These are phyloP conservation scores for Melikaiella ostensackeni DNA, from an alignment of 2,888 invertebrate species.

Conservation along the genomic window DNA sequence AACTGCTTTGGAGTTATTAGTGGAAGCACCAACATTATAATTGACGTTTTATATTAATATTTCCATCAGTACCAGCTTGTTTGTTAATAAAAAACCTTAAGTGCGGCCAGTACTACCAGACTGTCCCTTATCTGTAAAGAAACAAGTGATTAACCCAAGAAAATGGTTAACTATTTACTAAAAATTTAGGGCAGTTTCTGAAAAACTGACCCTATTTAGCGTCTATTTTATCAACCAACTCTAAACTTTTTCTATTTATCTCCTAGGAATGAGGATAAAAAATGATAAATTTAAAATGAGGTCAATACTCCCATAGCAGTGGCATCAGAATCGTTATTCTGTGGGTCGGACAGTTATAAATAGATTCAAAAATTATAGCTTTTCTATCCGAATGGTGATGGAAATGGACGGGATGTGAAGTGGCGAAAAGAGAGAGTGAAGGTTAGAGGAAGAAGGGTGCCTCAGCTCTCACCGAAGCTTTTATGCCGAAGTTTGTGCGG, in stretches of 20 bases:
- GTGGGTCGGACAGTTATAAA: slow-evolving; percentile 66
- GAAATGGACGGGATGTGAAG: slow-evolving; percentile 51
- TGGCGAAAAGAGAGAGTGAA: slow-evolving; percentile 41
- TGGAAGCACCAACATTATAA: no score
- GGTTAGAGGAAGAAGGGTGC: slow-evolving; percentile 44
- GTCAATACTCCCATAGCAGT: slow-evolving; percentile 24
- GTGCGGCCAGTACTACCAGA: no score
- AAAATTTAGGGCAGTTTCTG: no score
- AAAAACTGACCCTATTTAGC: no score
- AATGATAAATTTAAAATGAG: slow-evolving; percentile 29
- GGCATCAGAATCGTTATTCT: slow-evolving; percentile 30
- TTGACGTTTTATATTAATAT: no score
- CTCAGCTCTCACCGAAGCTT: slow-evolving; percentile 49
- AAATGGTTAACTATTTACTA: no score
- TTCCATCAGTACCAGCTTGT: no score
- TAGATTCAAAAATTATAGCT: slow-evolving; percentile 72
- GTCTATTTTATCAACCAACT: background rate
- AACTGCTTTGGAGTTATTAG: no score
- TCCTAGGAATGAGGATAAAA: slow-evolving; percentile 20
- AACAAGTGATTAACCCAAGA: no score
- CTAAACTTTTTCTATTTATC: background rate
- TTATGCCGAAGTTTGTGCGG: slow-evolving; percentile 56
- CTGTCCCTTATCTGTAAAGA: no score
- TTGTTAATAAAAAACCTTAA: no score
- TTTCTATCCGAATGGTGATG: slow-evolving; percentile 65